These are phyloP conservation scores for Charadrius vociferus DNA, from an alignment of 2,113 vertebrate genomes.

Conservation along the genomic window DNA sequence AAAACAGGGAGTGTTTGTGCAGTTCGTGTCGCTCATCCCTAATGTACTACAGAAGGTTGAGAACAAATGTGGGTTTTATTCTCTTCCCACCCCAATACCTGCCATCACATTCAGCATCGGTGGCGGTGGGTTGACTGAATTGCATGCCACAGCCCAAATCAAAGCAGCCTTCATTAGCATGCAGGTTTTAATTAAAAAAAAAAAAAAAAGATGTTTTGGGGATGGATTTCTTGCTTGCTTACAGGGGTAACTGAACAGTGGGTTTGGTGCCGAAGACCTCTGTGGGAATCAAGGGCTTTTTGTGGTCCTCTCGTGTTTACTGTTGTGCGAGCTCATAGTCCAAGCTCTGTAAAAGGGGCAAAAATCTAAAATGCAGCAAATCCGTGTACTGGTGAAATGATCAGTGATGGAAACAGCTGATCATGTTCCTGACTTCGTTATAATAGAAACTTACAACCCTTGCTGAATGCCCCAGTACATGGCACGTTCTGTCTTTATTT, in stretches of 20 bases:
- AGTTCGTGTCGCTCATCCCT: background rate
- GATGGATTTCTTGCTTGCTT: background rate
- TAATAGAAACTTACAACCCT: background rate
- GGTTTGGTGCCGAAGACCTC: background rate
- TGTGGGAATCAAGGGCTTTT: background rate
- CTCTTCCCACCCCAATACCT: background rate
- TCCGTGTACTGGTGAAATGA: background rate
- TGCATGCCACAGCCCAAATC: background rate
- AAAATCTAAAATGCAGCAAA: background rate
- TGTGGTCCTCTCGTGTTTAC: background rate
- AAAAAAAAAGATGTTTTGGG: fast-evolving
- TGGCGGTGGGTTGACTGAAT: background rate
- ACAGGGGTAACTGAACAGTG: fast-evolving
- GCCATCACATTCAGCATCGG: fast-evolving
- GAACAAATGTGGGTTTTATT: background rate
- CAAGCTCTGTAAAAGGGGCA: background rate
- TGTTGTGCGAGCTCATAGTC: background rate
- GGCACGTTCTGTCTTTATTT: background rate
- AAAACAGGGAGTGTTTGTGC: background rate
- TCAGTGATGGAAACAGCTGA: background rate
- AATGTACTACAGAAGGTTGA: background rate
- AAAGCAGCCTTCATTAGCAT: background rate
- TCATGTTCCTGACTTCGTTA: background rate
- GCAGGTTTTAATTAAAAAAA: background rate
- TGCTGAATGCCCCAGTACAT: background rate